These are phyloP conservation scores for Papilio aristodemus DNA, from an alignment of 1,140 invertebrate genomes.

Conservation along the genomic window DNA sequence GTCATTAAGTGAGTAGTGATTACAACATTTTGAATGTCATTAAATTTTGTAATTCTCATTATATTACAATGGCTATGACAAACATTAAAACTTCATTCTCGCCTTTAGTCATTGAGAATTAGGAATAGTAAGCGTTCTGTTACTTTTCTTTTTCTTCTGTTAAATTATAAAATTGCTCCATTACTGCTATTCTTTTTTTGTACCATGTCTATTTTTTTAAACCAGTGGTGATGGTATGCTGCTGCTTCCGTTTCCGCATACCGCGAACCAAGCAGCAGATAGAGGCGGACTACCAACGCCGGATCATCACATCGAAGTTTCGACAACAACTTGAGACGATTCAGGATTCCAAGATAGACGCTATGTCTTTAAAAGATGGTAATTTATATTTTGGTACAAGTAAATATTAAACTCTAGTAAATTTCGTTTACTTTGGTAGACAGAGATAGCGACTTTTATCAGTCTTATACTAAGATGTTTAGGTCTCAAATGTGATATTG, in stretches of 20 bases:
- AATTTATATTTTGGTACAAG: conserved; percentile 40
- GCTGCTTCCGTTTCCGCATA: conserved; percentile 92
- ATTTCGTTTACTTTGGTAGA: too few relatives aligned
- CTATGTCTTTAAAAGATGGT: conserved; percentile 91
- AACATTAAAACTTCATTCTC: too few relatives aligned
- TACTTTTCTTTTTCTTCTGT: too few relatives aligned
- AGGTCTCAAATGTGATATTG: too few relatives aligned
- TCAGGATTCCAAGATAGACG: conserved; percentile 91
- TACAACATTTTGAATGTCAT: background rate
- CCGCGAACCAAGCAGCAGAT: conserved; percentile 96
- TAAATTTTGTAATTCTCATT: background rate
- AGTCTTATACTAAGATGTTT: too few relatives aligned
- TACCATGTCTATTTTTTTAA: conserved; percentile 15
- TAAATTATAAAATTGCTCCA: too few relatives aligned
- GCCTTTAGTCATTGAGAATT: too few relatives aligned
- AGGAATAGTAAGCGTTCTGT: too few relatives aligned
- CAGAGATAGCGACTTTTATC: too few relatives aligned
- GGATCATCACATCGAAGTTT: conserved; percentile 91
- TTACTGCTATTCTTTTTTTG: too few relatives aligned
- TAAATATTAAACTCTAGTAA: too few relatives aligned
- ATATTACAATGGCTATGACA: too few relatives aligned
- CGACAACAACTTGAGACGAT: conserved; percentile 89
- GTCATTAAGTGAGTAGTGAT: conserved; percentile 77
- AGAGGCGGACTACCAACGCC: conserved; percentile 92
- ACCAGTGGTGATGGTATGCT: conserved; percentile 89